Evolutionary conservation across 2,888 invertebrate genomes (phyloP), one percentile per base, ranked within the genome.

Genomic region (Nasonia oneida): DNA sequence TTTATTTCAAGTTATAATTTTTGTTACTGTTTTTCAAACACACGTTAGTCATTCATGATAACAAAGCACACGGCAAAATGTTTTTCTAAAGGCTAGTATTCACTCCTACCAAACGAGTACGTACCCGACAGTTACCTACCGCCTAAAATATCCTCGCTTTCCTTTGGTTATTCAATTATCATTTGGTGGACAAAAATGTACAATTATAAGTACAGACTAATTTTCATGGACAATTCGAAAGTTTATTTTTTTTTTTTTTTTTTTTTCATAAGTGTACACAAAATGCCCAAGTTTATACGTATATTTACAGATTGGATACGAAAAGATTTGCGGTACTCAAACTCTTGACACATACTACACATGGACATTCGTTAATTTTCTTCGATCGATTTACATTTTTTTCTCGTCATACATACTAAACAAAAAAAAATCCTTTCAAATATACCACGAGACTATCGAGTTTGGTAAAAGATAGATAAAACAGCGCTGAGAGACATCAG

Each of bases 101-200:
- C 33, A 47, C 23, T 73, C 23, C 23, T 73, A 73, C 23, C 4
- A 81, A 81, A 64, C 29, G 83, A 23, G 5, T 86, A 86, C 86
- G 29, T 86, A 86, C 83, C 83, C 71, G 73, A 75, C 70, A 75
- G 79, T 79, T 86, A 86, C 80, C 79, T 86, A 71, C 70, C 80
- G 79, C 74, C 50, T 70, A 37, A 77, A 79, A 67, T 70, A 76
- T 81, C 47, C 67, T 64, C 42, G 12, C 42, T 47, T 61, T 29
- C 61, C 42, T 57, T 67, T 29, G 75, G 37, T 18, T 77, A 79
- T 74, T 50, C 29, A 50, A 79, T 61, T n/a, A 8, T 61, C 14
- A 42, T 61, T 53, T 47, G 33, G 29, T 53, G 77, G 14, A 73
- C 3, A 42, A 67, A 29, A 33, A 33, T 37, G 15, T 73, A 70